Conservation (phyloP, 2,113 vertebrate species). For the Ranitomeya imitator region DNA sequence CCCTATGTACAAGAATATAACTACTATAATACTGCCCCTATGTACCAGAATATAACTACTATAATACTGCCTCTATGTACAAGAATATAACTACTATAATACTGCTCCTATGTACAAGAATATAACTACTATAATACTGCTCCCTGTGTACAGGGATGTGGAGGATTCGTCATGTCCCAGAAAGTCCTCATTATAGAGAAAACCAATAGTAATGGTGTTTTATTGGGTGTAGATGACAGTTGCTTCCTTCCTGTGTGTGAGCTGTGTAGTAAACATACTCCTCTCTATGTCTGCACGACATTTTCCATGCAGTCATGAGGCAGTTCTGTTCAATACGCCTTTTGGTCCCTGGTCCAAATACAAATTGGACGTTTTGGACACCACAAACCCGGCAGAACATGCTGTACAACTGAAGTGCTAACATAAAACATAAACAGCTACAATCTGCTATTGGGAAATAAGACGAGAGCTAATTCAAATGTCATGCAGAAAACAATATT, state of each 20-base stretch:
- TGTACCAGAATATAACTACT: too few species aligned
- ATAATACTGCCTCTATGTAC: too few species aligned
- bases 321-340: slow-evolving; percentile 50
- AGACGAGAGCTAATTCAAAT: slow-evolving; percentile 67
- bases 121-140: not conserved
- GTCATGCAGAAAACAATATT: slow-evolving; percentile 74
- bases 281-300: slow-evolving; percentile 26
- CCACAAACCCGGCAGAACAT: slow-evolving; percentile 63
- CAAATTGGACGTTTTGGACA: slow-evolving; percentile 61
- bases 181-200: not conserved
- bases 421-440: slow-evolving; percentile 63
- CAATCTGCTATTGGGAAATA: slow-evolving; percentile 66
- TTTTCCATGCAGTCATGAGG: slow-evolving; percentile 49
- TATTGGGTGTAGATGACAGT: not conserved
- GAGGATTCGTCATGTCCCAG: too few species aligned
- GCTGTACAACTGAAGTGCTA: slow-evolving; percentile 61
- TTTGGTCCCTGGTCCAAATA: slow-evolving; percentile 63
- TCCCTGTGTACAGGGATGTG: not conserved
- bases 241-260: slow-evolving; percentile 51
- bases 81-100: not conserved
- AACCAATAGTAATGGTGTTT: not conserved
- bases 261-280: slow-evolving; percentile 58
- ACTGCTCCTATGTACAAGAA: too few species aligned
- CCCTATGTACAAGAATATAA: too few species aligned
- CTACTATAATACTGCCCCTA: too few species aligned